A percentile compares a stretch with the other conserved stretches of the same genome.
Conservation (phyloP, 2,797 vertebrate species). For the Picus viridis region DNA sequence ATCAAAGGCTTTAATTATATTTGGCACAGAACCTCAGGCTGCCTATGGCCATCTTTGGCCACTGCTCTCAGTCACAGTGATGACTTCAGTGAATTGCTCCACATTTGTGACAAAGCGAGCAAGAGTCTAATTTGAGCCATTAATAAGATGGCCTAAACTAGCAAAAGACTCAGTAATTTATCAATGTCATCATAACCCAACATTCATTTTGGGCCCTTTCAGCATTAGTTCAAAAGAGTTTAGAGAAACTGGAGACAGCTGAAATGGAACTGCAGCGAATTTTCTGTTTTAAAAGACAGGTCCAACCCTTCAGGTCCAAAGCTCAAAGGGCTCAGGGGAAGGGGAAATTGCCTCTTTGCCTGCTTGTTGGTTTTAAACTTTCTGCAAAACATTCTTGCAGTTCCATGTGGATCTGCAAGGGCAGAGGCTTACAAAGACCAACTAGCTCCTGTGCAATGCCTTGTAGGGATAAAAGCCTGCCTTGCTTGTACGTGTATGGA, state of each 20-base stretch:
- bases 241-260: not conserved
- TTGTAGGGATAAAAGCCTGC: not conserved
- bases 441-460: not conserved
- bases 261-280: not conserved
- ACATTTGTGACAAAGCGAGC: not conserved
- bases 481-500: rapidly evolving
- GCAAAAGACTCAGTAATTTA: not conserved
- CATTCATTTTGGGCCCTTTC: not conserved
- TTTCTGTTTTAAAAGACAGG: not conserved
- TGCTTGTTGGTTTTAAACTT: not conserved
- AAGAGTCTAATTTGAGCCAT: not conserved
- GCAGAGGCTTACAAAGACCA: not conserved
- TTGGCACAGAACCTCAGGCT: not conserved
- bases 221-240: not conserved
- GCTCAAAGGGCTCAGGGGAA: not conserved
- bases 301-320: not conserved
- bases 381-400: not conserved
- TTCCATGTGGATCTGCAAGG: not conserved
- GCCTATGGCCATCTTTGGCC: constrained; percentile 14
- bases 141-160: not conserved
- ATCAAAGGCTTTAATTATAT: constrained; percentile 36
- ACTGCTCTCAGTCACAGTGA: not conserved
- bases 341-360: not conserved
- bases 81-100: constrained; percentile 8
- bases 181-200: not conserved